A percentile compares a stretch with the other conserved stretches of the same genome.
Conservation (phyloP, 2,797 vertebrate genomes). For the Alcedo atthis region DNA sequence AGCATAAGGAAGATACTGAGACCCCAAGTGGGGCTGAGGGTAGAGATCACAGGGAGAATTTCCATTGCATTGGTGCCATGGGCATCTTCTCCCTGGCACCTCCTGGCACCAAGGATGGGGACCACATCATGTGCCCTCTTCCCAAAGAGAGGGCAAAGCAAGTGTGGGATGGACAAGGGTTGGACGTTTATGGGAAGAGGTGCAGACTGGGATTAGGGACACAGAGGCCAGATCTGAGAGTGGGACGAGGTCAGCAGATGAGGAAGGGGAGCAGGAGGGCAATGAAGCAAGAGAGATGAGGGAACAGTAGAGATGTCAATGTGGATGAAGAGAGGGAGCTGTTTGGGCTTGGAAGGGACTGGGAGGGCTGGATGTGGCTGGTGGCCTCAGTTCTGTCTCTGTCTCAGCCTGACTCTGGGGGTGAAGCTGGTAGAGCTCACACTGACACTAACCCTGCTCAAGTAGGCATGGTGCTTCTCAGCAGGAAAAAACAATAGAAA, state of each 20-base stretch:
- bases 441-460: background rate
- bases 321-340: background rate
- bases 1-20: background rate
- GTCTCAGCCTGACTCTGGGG: background rate
- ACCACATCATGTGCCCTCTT: background rate
- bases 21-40: background rate
- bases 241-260: background rate
- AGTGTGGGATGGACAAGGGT: background rate
- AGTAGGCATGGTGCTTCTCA: background rate
- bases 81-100: background rate
- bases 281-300: background rate
- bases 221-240: background rate
- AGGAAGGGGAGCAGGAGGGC: background rate
- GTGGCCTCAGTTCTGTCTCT: background rate
- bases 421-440: accelerated
- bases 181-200: background rate
- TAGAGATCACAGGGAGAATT: background rate
- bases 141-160: background rate
- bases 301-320: too few relatives aligned
- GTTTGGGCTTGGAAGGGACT: background rate
- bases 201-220: background rate
- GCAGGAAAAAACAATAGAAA: background rate
- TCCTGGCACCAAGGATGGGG: background rate
- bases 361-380: background rate
- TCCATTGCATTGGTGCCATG: accelerated